A percentile compares a stretch with the other conserved stretches of the same genome.
Evolutionary conservation across 2,113 vertebrate genomes (phyloP).

Genomic region (Petrocephalus microphthalmus): DNA sequence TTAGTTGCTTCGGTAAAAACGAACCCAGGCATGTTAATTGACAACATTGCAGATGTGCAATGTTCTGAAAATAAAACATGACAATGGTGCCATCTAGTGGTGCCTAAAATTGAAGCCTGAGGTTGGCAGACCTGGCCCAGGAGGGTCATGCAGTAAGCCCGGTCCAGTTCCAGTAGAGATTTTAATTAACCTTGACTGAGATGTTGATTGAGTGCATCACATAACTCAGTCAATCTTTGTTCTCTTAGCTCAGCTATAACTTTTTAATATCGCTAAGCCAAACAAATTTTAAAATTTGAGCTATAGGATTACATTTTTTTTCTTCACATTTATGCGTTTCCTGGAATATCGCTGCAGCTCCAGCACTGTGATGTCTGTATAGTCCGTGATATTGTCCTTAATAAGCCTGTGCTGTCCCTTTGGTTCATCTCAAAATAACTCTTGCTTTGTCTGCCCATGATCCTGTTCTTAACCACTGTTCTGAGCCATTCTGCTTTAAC

Average conservation of each 20-base stretch:
- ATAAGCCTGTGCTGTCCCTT: neutral
- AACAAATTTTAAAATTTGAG: neutral
- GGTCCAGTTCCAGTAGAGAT: neutral
- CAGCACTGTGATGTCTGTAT: neutral
- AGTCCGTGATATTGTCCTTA: neutral
- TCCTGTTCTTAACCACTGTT: neutral
- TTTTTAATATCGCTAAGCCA: neutral
- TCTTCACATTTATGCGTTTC: neutral
- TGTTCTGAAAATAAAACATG: constrained; percentile 31
- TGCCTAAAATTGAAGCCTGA: neutral
- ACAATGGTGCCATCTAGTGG: constrained; percentile 58
- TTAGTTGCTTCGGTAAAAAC: neutral
- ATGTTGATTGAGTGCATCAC: neutral
- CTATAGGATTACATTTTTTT: neutral
- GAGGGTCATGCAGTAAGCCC: neutral
- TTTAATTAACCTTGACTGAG: neutral
- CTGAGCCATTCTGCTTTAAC: neutral
- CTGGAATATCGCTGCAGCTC: neutral
- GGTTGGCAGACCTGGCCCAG: neutral
- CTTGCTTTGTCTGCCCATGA: neutral
- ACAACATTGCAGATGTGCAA: neutral
- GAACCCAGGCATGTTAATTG: neutral
- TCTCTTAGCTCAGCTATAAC: neutral
- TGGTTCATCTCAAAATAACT: neutral
- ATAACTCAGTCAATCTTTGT: neutral